Conservation (phyloP, 2,888 invertebrate species). For the Noctua pronuba region DNA sequence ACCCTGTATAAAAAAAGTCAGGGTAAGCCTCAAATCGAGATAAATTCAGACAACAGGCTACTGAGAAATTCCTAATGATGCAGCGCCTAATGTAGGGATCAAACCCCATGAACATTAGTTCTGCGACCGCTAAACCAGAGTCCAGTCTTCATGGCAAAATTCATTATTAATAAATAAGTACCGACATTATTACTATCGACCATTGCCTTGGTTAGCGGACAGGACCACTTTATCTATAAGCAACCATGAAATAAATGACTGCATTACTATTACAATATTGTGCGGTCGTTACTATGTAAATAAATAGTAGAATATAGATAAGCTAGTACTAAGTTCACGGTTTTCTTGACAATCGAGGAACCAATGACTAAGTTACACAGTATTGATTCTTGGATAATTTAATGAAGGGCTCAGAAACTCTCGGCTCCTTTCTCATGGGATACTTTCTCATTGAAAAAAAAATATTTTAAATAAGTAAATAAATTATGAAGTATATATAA, state of each 20-base stretch:
- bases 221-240: conserved; percentile 47
- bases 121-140: neutral
- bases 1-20: too few relatives aligned
- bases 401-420: neutral
- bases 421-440: neutral
- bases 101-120: neutral
- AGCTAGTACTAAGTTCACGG: conserved; percentile 2
- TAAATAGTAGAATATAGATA: conserved; percentile 19
- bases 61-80: neutral
- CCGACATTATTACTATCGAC: conserved; percentile 23
- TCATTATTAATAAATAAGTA: conserved; percentile 24
- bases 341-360: neutral
- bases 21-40: neutral
- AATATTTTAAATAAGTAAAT: too few relatives aligned
- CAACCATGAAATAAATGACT: conserved; percentile 56
- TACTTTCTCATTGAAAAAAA: neutral
- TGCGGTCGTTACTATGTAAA: conserved; percentile 26
- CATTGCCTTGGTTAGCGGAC: conserved; percentile 47
- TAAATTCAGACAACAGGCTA: neutral
- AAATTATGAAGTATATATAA: too few relatives aligned
- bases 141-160: neutral
- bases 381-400: neutral
- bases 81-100: too few relatives aligned
- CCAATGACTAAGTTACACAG: neutral
- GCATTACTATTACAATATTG: conserved; percentile 27